Percentiles rank a stretch among this genome's conserved stretches.
These are phyloP conservation scores for Botrylloides violaceus DNA, from an alignment of 23 tunicate species.

Conservation along the genomic window DNA sequence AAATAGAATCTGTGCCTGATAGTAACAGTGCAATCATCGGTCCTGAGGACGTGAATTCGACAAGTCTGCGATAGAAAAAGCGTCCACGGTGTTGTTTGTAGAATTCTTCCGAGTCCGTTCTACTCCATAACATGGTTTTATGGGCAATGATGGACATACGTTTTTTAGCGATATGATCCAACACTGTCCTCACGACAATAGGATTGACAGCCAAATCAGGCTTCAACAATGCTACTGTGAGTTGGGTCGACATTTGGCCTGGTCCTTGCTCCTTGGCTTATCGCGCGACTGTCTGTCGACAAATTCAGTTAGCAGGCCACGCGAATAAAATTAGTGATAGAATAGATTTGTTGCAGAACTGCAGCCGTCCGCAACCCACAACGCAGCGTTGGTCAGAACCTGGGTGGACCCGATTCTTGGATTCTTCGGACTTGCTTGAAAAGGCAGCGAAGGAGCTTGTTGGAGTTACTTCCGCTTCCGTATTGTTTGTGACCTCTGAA, in stretches of 20 bases:
- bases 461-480: too few relatives aligned
- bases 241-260: constrained; percentile 23
- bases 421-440: too few relatives aligned
- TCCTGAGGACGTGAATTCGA: constrained; percentile 68
- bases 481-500: too few relatives aligned
- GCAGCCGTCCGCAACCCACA: too few relatives aligned
- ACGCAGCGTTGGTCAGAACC: too few relatives aligned
- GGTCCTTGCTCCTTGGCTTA: too few relatives aligned
- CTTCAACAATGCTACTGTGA: constrained; percentile 70
- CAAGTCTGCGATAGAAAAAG: constrained; percentile 62
- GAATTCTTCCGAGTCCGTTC: constrained; percentile 36
- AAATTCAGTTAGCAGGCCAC: too few relatives aligned
- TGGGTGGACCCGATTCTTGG: too few relatives aligned
- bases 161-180: constrained; percentile 18
- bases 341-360: too few relatives aligned
- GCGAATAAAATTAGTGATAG: too few relatives aligned
- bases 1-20: constrained; percentile 53
- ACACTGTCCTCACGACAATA: constrained; percentile 18
- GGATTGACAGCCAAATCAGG: constrained; percentile 72
- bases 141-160: constrained; percentile 36
- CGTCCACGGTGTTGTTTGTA: constrained; percentile 42
- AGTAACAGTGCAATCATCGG: constrained; percentile 57
- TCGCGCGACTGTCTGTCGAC: too few relatives aligned
- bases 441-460: too few relatives aligned
- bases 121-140: constrained; percentile 34